Evolutionary conservation across 53 echinoderm and acorn worm species (phyloP), one percentile per base, ranked within the genome.

Genomic region (Henricia sp.): DNA sequence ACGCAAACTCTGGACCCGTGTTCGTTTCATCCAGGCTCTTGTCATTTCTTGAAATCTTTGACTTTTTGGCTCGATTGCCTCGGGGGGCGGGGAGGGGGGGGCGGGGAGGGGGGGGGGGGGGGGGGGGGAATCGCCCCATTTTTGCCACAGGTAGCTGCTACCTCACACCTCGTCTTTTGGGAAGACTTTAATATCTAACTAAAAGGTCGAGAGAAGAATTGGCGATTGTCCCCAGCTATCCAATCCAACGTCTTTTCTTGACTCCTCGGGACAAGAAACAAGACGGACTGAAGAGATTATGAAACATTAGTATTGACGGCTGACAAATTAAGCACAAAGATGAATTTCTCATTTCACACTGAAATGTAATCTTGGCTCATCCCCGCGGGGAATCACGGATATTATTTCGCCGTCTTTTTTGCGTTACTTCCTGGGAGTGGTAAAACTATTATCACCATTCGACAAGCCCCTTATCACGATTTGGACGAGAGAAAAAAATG

Each of bases 131-230:
- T n/a, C n/a, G n/a, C n/a, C n/a, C n/a, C n/a, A n/a, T n/a, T n/a
- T n/a, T n/a, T n/a, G n/a, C n/a, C n/a, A n/a, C n/a, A n/a, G n/a
- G n/a, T n/a, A n/a, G n/a, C n/a, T n/a, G n/a, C n/a, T n/a, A n/a
- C 53, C 21, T 53, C 6, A 17, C 11, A 13, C 62, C 23, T 3
- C 12, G 3, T 34, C 33, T 33, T 60, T 25, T 25, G 13, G 13
- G 62, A 60, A 1, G 6, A 40, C 2, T 36, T 0, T 67, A 21
- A 4, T 3, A 12, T 67, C 17, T 19, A 6, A 11, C 32, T 39
- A 28, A 67, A n/a, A 67, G 67, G 67, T 67, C 67, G 40, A 37
- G 0, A 20, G 28, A 67, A 67, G 37, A 37, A 38, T 38, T 14
- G 3, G 9, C 19, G 8, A n/a, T 38, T 67, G 40, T 67, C 20